Evolutionary conservation across 2,888 invertebrate genomes (phyloP), one percentile per base, ranked within the genome.

Genomic region (Acanthoscelides obtectus): DNA sequence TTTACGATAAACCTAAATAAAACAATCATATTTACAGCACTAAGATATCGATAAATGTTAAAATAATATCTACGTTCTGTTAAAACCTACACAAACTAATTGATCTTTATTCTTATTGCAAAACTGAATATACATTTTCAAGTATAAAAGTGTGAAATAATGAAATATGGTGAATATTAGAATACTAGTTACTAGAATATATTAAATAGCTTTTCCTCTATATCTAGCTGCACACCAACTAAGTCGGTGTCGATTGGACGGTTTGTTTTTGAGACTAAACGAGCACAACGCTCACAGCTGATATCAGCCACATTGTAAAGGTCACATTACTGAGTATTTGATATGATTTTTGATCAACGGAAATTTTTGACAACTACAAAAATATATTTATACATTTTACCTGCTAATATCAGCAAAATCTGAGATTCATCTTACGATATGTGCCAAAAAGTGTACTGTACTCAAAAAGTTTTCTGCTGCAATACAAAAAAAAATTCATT

Each of bases 241-340:
- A 78, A 70, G 80, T 81, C 80, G 81, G 81, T 80, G 80, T 81
- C 22, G 22, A 77, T 80, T 84, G 83, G 83, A 83, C 83, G 83
- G 83, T 81, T 82, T 77, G 80, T 73, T 75, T 81, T 81, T 82
- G 82, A 83, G 83, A 83, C 83, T 83, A 82, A 77, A 72, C 77
- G 78, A 76, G 76, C 77, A 73, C 25, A 63, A 65, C 12, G 69
- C 69, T 68, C 73, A 71, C 68, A 63, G 12, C 8, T 45, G 27
- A 68, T 45, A 27, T 69, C 19, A 69, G 25, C 66, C 22, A 66
- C 8, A 19, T 72, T 66, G 64, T 72, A 64, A 69, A 68, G 67
- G 69, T 67, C 66, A 66, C 6, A 45, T 45, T 45, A 45, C 45
- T 71, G 71, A 68, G 66, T 69, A 69, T 69, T 69, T n/a, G 67